These are phyloP conservation scores for Lithosia quadra DNA, from an alignment of 2,888 invertebrate genomes.

Conservation along the genomic window DNA sequence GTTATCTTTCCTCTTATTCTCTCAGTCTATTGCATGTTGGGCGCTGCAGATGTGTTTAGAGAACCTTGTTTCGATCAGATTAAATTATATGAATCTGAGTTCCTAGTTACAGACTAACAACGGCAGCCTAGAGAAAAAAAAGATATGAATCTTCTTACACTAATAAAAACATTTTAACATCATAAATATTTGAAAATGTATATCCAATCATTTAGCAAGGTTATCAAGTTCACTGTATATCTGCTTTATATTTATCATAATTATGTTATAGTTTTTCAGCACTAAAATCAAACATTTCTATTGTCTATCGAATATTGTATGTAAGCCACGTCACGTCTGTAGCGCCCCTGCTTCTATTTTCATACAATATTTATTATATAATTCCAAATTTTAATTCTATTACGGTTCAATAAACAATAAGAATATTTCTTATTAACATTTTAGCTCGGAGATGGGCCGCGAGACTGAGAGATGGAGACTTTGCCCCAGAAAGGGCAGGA, in stretches of 20 bases:
- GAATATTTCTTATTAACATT: conserved; percentile 75
- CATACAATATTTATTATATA: conserved; percentile 33
- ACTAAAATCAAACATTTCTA: neutral
- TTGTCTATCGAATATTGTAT: neutral
- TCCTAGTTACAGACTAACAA: neutral
- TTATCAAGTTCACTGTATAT: neutral
- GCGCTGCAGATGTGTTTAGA: conserved; percentile 52
- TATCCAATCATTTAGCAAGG: neutral
- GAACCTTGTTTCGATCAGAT: neutral
- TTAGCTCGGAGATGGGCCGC: conserved; percentile 79
- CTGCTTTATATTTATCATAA: conserved; percentile 1
- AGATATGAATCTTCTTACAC: neutral
- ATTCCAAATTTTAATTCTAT: conserved; percentile 29
- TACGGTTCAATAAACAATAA: conserved; percentile 54
- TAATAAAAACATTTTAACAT: neutral
- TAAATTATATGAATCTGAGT: neutral
- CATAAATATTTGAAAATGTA: neutral
- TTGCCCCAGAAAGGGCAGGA: conserved; percentile 78
- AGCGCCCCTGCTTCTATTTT: conserved; percentile 55
- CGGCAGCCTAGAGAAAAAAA: neutral
- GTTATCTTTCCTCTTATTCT: conserved; percentile 62
- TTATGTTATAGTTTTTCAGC: neutral
- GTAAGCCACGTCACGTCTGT: conserved; percentile 40
- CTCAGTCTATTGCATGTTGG: conserved; percentile 70
- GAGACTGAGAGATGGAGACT: conserved; percentile 84